phyloP scores from a whole-genome alignment of 2,888 invertebrate species.

The Seladonia tumulorum region DNA sequence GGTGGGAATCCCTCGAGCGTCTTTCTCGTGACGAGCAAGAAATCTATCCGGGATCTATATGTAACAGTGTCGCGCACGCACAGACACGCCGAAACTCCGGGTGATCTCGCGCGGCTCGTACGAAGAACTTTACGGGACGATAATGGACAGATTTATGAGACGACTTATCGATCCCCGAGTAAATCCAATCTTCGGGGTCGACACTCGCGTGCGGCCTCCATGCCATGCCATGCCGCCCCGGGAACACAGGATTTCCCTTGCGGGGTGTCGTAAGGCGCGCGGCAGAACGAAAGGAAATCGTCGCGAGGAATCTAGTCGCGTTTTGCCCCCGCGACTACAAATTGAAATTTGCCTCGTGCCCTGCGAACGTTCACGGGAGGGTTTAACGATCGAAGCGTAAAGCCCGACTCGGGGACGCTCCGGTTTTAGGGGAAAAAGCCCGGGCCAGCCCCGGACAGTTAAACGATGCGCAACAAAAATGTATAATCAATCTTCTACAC shows the following conservation, averaged over 20 bases:
- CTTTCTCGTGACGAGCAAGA: constrained; percentile 32
- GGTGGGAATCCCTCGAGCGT: constrained; percentile 54
- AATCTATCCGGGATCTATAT: constrained; percentile 30
- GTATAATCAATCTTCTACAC: too few relatives aligned
- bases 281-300: constrained; percentile 51
- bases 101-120: constrained; percentile 70
- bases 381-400: constrained; percentile 28
- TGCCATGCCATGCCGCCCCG: background rate
- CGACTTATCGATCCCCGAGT: constrained; percentile 80
- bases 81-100: constrained; percentile 22
- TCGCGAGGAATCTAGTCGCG: constrained; percentile 34
- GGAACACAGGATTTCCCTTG: constrained; percentile 58
- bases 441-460: background rate
- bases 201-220: constrained; percentile 63
- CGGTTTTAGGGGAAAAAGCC: background rate
- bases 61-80: constrained; percentile 22
- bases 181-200: constrained; percentile 81
- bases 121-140: constrained; percentile 76
- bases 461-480: background rate
- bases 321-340: constrained; percentile 21
- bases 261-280: constrained; percentile 59
- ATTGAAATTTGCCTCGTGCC: constrained; percentile 44
- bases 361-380: too few relatives aligned
- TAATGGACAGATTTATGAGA: constrained; percentile 82
- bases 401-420: background rate